These are phyloP conservation scores for Ectropis crepuscularia DNA, from an alignment of 2,888 invertebrate species.

Conservation along the genomic window DNA sequence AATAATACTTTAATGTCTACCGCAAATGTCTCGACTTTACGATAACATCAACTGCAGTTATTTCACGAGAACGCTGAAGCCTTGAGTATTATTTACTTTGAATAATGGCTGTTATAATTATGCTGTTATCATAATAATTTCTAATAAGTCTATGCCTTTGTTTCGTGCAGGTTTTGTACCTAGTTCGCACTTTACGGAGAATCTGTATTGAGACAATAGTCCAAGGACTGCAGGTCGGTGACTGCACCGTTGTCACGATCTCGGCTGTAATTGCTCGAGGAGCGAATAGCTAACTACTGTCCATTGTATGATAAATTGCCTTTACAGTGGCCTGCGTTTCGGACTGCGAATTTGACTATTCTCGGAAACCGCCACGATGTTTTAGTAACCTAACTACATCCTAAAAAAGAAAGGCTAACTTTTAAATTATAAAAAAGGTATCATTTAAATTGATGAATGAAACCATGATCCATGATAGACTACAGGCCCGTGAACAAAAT, in stretches of 20 bases:
- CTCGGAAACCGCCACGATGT: conserved; percentile 11
- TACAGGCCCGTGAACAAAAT: too few species aligned
- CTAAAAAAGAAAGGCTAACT: too few species aligned
- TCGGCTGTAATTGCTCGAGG: conserved; percentile 16
- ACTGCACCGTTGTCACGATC: conserved; percentile 33
- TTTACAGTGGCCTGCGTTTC: conserved; percentile 10
- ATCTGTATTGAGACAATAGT: conserved; percentile 42
- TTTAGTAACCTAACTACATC: not conserved
- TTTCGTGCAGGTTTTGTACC: conserved; percentile 40
- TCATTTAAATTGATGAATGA: too few species aligned
- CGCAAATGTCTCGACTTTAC: not conserved
- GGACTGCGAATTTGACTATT: conserved; percentile 9
- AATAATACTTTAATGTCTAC: conserved; percentile 18
- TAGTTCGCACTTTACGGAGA: conserved; percentile 44
- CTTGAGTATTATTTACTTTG: not conserved
- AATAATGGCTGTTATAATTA: not conserved
- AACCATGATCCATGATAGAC: too few species aligned
- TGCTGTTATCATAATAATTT: conserved; percentile 52
- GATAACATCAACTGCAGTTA: conserved; percentile 13
- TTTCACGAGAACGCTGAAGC: conserved; percentile 31
- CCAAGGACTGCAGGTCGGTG: conserved; percentile 29
- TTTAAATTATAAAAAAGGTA: too few species aligned
- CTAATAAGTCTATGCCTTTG: conserved; percentile 46
- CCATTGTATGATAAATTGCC: conserved; percentile 24
- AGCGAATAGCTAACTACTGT: conserved; percentile 15